Base-by-base conservation (phyloP, 37 sponge, comb jelly and placozoan species). In the Agelas oroides region DNA sequence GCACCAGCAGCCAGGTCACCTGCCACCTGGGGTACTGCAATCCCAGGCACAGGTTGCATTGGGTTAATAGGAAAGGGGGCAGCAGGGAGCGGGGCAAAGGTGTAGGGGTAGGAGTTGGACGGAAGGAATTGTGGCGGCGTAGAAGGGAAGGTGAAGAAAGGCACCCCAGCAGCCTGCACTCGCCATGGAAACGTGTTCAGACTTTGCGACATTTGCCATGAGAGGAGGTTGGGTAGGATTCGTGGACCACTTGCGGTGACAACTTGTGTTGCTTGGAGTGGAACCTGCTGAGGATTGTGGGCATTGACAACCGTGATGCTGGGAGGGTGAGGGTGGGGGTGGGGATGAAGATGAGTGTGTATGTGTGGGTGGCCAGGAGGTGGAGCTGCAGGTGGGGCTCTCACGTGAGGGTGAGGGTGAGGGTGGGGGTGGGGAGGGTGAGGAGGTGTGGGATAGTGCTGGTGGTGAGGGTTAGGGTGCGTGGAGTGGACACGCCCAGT, bases 131-230 rank as follows among this genome's bases (percentile, higher is more conserved):
- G 81, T 15, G 93, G 85, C 15, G 93, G 89, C 1, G 93, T 85
- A 34, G 93, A 75, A 16, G 93, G 89, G 41, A 93, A 85, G 12
- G 93, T 93, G 69, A 93, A 93, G 52, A 93, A 93, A 1, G 93
- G 87, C 17, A 86, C 93, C 16, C 36, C 61, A 12, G 75, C 79
- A 0, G 82, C 39, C 64, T 83, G 89, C 39, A 89, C 54, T 20
- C 85, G 19, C 90, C 90, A 90, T 14, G 90, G 90, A 34, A 71
- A 83, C 0, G 84, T 55, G 31, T 78, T 84, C 33, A 90, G 54
- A 61, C 85, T 90, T 68, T 84, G 90, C 16, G 90, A 84, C 59
- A 84, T 78, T 35, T 84, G 85, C 90, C 90, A 90, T 0, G 90
- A 90, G 61, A 90, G 73, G 53, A 90, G 46, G 55, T 55, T 69